Evolutionary conservation across 2,113 vertebrate genomes (phyloP).

Genomic region (Mugil cephalus): DNA sequence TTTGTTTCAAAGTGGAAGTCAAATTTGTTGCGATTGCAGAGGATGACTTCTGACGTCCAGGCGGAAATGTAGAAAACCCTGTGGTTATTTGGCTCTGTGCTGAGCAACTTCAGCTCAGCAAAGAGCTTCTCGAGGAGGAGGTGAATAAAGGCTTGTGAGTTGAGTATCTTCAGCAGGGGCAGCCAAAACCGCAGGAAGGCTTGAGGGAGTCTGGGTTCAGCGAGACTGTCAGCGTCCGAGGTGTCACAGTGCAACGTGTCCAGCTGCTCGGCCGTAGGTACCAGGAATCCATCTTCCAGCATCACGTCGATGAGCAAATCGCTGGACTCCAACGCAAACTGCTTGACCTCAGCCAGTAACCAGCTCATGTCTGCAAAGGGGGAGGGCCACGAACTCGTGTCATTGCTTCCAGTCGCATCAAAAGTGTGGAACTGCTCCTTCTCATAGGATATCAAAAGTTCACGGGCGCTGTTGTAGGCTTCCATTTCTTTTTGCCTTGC

Average conservation of each 20-base stretch:
- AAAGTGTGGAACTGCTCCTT: conserved; percentile 87
- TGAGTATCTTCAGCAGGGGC: conserved; percentile 89
- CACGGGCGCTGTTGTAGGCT: conserved; percentile 86
- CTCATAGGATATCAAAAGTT: conserved; percentile 89
- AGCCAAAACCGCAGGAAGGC: conserved; percentile 92
- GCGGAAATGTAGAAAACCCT: conserved; percentile 87
- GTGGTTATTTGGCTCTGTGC: conserved; percentile 73
- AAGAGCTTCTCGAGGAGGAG: conserved; percentile 91
- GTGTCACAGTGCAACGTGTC: conserved; percentile 86
- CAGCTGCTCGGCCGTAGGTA: conserved; percentile 91
- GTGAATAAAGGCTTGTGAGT: conserved; percentile 86
- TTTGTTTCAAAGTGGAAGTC: conserved; percentile 74
- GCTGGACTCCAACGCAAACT: conserved; percentile 86
- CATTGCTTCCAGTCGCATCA: conserved; percentile 53
- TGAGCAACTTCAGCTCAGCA: conserved; percentile 83
- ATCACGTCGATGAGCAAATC: conserved; percentile 86
- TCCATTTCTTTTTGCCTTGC: conserved; percentile 84
- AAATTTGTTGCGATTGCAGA: conserved; percentile 83
- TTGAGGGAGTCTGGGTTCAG: conserved; percentile 80
- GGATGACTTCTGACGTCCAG: conserved; percentile 91
- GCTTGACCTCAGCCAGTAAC: conserved; percentile 91
- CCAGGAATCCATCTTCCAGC: conserved; percentile 91
- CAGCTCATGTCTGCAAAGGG: conserved; percentile 89
- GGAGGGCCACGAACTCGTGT: conserved; percentile 75
- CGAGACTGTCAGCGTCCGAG: conserved; percentile 41